Evolutionary conservation across 2,113 vertebrate species (phyloP), one percentile per base, ranked within the genome.

Genomic region (Quiscalus mexicanus): DNA sequence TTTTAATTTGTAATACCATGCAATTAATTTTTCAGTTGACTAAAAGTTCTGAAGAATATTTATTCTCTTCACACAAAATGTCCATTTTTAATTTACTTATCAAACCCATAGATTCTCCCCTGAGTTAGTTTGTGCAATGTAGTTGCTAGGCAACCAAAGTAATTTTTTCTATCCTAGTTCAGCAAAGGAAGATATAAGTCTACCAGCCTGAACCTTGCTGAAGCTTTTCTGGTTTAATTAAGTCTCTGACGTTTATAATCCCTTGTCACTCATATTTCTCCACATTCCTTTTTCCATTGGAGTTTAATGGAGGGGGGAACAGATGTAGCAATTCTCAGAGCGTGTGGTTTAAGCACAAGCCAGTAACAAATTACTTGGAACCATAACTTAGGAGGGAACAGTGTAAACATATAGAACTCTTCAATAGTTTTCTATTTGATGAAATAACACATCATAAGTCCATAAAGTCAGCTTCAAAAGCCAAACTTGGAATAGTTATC

Each of bases 141-240:
- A 69, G 94, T 97, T 96, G 95, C 95, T 91, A 90, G 63, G 95
- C 82, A 96, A 91, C 92, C 17, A 58, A 73, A 76, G 76, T 93
- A 63, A 81, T 91, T 94, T 94, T 91, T 71, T 83, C 45, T 88
- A 52, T 81, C 82, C 41, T 64, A 88, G 56, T 88, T 91, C 65
- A 89, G 65, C 42, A 60, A 93, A 55, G 70, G 13, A 89, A 89
- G 78, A 89, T 73, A 47, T 10, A 78, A 6, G 4, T 85, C 94
- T 92, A 85, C 87, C 44, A 94, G 25, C 24, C 39, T 78, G 42
- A 91, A 90, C 35, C 53, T 93, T 85, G 35, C 64, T 73, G 71
- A 64, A 93, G 55, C 15, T 84, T 92, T 33, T 76, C n/a, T 63
- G 62, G 25, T 84, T 93, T 96, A 96, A 96, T 92, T 91, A 96